Evolutionary conservation across 2,888 invertebrate genomes (phyloP).

Genomic region (Alcis repandata): DNA sequence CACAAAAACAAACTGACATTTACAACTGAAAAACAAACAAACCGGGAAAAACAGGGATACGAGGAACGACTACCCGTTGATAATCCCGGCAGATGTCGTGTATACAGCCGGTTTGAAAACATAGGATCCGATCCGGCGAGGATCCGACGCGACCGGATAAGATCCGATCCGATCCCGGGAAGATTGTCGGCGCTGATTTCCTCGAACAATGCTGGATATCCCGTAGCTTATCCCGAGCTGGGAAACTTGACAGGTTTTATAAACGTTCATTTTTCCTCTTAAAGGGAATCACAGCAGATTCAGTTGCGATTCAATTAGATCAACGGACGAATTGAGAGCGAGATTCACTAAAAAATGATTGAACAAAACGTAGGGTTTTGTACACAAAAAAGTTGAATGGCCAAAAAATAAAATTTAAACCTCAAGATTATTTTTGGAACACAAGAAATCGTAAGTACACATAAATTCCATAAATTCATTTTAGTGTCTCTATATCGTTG

Average conservation of each 20-base stretch:
- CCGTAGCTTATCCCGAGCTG: constrained; percentile 63
- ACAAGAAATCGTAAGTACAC: neutral
- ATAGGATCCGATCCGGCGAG: constrained; percentile 65
- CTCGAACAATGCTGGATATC: constrained; percentile 69
- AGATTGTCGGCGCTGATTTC: constrained; percentile 77
- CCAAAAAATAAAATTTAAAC: too few relatives aligned
- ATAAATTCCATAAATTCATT: neutral
- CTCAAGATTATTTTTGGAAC: neutral
- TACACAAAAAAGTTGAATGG: too few relatives aligned
- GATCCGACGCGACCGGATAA: constrained; percentile 59
- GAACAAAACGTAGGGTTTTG: neutral
- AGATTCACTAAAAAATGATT: neutral
- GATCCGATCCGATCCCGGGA: constrained; percentile 64
- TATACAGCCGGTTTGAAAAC: constrained; percentile 65
- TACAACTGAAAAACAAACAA: constrained; percentile 63
- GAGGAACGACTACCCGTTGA: constrained; percentile 67
- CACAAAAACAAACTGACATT: constrained; percentile 16
- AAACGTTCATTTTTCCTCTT: constrained; percentile 42
- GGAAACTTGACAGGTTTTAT: constrained; percentile 68
- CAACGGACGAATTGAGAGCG: constrained; percentile 1
- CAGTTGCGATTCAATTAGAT: constrained; percentile 36
- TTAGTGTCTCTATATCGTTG: constrained; percentile 44
- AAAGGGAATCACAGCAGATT: constrained; percentile 26
- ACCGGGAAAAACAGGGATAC: constrained; percentile 64
- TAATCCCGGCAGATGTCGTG: constrained; percentile 75